Evolutionary conservation across 2,113 vertebrate species (phyloP).

Genomic region (Phalacrocorax brasilianus): DNA sequence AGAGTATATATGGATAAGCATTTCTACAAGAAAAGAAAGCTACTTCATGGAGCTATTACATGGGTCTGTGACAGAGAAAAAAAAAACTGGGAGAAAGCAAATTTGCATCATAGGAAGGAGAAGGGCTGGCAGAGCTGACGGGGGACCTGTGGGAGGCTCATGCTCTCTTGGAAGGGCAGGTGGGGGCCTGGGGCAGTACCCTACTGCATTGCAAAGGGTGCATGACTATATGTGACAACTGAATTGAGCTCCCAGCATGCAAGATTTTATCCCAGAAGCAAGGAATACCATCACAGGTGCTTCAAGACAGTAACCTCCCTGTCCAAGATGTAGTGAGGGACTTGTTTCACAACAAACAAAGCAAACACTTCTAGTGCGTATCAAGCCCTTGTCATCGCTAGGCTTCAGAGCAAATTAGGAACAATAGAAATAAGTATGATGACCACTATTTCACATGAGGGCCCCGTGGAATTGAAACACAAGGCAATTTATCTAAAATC

Average conservation of each 20-base stretch:
- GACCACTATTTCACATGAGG: not conserved
- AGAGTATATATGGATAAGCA: not conserved
- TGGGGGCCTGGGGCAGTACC: no score
- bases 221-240: not conserved
- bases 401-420: not conserved
- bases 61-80: not conserved
- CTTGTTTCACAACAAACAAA: not conserved
- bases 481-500: not conserved
- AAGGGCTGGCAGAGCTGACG: not conserved
- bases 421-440: not conserved
- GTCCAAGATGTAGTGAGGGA: not conserved
- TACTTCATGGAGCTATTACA: not conserved
- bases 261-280: not conserved
- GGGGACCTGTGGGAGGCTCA: not conserved
- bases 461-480: not conserved
- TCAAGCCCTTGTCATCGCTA: not conserved
- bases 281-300: accelerated
- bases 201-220: not conserved
- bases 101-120: not conserved
- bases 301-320: not conserved
- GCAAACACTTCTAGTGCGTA: not conserved
- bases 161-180: not conserved
- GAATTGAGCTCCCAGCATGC: not conserved
- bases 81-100: not conserved
- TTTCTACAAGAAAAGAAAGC: not conserved